Evolutionary conservation across 2,113 vertebrate species (phyloP).

Genomic region (Malaclemys terrapin): DNA sequence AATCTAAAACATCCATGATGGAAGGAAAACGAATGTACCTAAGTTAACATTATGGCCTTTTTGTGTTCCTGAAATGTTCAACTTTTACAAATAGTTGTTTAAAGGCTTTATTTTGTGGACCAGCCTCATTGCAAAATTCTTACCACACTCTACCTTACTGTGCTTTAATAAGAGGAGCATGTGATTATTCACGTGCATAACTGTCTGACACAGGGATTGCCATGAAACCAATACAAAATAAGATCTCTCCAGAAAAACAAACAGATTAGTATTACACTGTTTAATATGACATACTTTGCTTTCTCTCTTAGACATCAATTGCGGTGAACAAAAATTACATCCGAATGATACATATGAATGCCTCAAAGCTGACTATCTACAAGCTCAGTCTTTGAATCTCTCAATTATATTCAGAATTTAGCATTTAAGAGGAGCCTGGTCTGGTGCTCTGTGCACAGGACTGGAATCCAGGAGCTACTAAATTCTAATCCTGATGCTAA

Average conservation of each 20-base stretch:
- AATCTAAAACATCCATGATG: neutral
- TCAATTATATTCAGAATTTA: neutral
- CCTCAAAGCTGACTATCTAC: neutral
- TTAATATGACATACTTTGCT: neutral
- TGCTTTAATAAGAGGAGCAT: neutral
- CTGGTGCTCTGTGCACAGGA: neutral
- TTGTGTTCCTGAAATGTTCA: neutral
- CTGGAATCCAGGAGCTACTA: neutral
- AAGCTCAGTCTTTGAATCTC: neutral
- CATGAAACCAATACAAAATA: neutral
- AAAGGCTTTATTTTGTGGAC: neutral
- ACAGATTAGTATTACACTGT: neutral
- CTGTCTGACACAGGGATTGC: neutral
- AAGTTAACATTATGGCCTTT: neutral
- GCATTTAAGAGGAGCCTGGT: neutral
- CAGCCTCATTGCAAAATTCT: slow-evolving; percentile 17
- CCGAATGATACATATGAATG: neutral
- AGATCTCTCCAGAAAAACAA: neutral
- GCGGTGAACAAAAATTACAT: neutral
- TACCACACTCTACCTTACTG: neutral
- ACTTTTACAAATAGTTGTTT: neutral
- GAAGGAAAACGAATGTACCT: neutral
- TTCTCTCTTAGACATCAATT: neutral
- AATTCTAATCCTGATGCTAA: neutral
- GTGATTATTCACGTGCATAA: neutral